Evolutionary conservation across 1,140 invertebrate species (phyloP), one percentile per base, ranked within the genome.

Genomic region (Hylaeus anthracinus): DNA sequence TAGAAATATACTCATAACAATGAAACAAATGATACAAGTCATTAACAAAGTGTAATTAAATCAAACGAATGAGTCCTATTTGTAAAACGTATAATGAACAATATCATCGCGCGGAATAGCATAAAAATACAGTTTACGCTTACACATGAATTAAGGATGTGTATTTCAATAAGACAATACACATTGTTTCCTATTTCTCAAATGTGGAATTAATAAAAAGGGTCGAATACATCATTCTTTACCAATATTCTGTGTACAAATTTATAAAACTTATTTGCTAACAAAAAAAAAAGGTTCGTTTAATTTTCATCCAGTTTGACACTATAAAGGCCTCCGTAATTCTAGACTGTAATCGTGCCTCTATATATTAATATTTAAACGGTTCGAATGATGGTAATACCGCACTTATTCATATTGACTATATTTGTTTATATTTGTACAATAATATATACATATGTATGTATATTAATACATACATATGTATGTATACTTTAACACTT

Each of bases 71-170:
- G 8, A 70, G 12, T 71, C 6, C 8, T 69, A 69, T 39, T 61
- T 2, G 37, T 70, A 48, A 58, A 72, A 60, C 45, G 58, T 77
- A 60, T 53, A 48, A 65, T 83, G 14, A 79, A 58, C 77, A 85
- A 85, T 84, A 84, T 81, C 79, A 85, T 72, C 83, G 83, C 82
- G 76, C 82, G 82, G 56, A 80, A 61, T 84, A 82, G 70, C 12
- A 75, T 15, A 66, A 73, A 51, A 66, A 76, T 85, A 45, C 2
- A 55, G 64, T 83, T 43, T n/a, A 60, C 3, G 60, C 45, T 55
- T 64, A 72, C 82, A 75, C 41, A 63, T 37, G 12, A 56, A 76
- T 66, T 64, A 61, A 15, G 58, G 56, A 84, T 26, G 15, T 39
- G 64, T 70, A 60, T 61, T 51, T 63, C 6, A 77, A 41, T 69